Evolutionary conservation across 2,113 vertebrate genomes (phyloP), one percentile per base, ranked within the genome.

Genomic region (Gymnarchus niloticus): DNA sequence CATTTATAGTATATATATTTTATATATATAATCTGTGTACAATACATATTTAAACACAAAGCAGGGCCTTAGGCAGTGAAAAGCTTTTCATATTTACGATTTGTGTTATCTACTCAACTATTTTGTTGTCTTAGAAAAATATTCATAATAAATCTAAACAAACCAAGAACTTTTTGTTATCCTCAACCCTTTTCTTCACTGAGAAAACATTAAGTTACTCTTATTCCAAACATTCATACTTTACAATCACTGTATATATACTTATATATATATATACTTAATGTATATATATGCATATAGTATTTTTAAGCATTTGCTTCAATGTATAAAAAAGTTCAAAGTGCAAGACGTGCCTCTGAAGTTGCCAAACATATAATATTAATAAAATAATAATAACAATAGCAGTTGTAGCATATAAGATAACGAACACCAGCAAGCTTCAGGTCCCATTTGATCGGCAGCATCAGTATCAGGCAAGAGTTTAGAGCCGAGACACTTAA

Each of bases 321-420:
- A 87, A 87, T 87, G 90, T 89, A 91, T 90, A 90, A 86, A 90
- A 83, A 90, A 73, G 83, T 86, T 92, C 89, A 90, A 93, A 93
- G 92, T 94, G 93, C 94, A 95, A 93, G 93, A 91, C 91, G 92
- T 93, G 92, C 93, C 91, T 93, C 91, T 88, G 89, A 92, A 93
- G 92, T 94, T 94, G 93, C 94, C 93, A 94, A 91, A 94, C 61
- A 69, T 85, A 87, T 46, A 77, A 87, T 46, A 77, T 91, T 91
- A 93, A 92, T 91, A 91, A 92, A 93, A 93, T 90, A 93, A 93
- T 88, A 84, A 91, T 92, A 90, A 91, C 87, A 91, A 90, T 86
- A 86, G 81, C 44, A 86, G 57, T 65, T 52, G 86, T 91, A 89
- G 81, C 91, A 91, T 85, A 88, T 88, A 88, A 87, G 87, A 90